Evolutionary conservation across 2,113 vertebrate species (phyloP).

Genomic region (Spea bombifrons): DNA sequence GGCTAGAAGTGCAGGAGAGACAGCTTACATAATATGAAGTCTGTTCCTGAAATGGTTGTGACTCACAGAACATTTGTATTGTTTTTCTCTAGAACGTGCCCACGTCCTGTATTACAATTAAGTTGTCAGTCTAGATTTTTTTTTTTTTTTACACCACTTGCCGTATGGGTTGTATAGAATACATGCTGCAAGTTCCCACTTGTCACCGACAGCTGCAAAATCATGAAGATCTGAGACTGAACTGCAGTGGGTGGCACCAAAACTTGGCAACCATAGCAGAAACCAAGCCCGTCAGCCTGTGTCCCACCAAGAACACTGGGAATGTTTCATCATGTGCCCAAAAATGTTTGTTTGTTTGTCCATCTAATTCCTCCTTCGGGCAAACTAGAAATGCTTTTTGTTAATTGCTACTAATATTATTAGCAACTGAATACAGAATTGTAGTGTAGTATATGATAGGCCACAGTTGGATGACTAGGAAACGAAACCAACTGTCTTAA

Average conservation of each 20-base stretch:
- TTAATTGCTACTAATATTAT: too few species aligned
- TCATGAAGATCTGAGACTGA: conserved; percentile 45
- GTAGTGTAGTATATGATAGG: too few species aligned
- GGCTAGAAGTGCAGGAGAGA: too few species aligned
- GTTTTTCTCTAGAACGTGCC: not conserved
- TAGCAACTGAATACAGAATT: too few species aligned
- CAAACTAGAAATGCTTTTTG: too few species aligned
- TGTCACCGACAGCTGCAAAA: conserved; percentile 56
- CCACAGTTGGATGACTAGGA: too few species aligned
- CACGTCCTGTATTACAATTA: conserved; percentile 16
- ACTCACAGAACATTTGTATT: conserved; percentile 22
- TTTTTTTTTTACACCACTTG: conserved; percentile 21
- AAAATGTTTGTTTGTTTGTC: not conserved
- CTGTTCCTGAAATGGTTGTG: not conserved
- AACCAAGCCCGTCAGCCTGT: conserved; percentile 49
- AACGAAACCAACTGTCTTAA: too few species aligned
- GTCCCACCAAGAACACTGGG: conserved; percentile 24
- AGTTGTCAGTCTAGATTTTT: conserved; percentile 29
- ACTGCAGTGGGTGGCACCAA: conserved; percentile 57
- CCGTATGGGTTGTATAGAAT: conserved; percentile 34
- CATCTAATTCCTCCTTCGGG: too few species aligned
- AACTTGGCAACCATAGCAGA: conserved; percentile 65
- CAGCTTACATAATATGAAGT: too few species aligned
- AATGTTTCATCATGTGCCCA: conserved; percentile 26
- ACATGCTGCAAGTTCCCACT: conserved; percentile 50